Evolutionary conservation across 2,888 invertebrate genomes (phyloP).

Genomic region (Hyppa rectilinea): DNA sequence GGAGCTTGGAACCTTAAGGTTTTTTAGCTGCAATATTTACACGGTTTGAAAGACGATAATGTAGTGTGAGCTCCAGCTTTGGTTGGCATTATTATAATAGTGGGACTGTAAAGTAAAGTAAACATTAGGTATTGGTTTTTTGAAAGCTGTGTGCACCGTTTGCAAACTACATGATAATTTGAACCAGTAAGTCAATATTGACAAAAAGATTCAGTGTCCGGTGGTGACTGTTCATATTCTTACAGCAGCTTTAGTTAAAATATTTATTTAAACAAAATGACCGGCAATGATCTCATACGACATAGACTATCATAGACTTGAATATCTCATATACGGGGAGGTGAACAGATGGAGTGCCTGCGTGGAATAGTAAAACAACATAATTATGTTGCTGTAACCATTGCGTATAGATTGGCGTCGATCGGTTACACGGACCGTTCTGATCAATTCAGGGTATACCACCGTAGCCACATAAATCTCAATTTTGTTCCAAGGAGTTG

Average conservation of each 20-base stretch:
- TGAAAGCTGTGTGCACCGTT: not conserved
- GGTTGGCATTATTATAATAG: not conserved
- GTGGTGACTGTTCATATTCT: constrained; percentile 53
- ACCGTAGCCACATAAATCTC: not conserved
- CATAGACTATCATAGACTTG: constrained; percentile 62
- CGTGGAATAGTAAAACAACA: not conserved
- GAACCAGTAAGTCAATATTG: not conserved
- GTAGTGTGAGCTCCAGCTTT: not conserved
- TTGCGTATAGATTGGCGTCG: not conserved
- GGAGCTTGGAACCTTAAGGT: not conserved
- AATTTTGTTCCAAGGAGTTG: not conserved
- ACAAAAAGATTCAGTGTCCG: constrained; percentile 20
- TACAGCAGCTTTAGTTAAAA: constrained; percentile 57
- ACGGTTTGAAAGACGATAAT: not conserved
- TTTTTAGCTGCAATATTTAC: not conserved
- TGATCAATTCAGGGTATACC: too few relatives aligned
- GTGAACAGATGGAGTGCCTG: constrained; percentile 10
- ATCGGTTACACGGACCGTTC: not conserved
- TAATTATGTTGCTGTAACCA: not conserved
- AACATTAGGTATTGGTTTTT: too few relatives aligned
- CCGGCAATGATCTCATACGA: constrained; percentile 81
- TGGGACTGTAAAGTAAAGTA: constrained; percentile 2
- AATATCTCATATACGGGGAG: constrained; percentile 45
- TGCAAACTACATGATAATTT: not conserved
- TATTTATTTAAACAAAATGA: constrained; percentile 71